These are phyloP conservation scores for Heliconius ethilla DNA, from an alignment of 2,888 invertebrate genomes.

Conservation along the genomic window DNA sequence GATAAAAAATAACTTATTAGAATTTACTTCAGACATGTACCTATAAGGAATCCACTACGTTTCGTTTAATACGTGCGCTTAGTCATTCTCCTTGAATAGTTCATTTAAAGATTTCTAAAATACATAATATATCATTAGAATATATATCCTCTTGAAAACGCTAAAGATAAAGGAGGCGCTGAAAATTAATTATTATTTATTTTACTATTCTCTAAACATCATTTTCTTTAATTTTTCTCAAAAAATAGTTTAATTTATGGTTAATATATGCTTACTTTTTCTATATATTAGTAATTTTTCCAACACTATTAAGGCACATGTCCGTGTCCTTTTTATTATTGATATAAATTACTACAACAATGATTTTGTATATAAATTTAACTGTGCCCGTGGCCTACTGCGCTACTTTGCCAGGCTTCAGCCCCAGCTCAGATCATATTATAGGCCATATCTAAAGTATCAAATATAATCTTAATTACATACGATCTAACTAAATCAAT, in stretches of 20 bases:
- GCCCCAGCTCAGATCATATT: constrained; percentile 43
- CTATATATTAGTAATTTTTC: not conserved
- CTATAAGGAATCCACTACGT: not conserved
- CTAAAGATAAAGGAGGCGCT: not conserved
- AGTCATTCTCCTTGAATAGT: constrained; percentile 21
- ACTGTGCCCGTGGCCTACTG: constrained; percentile 46
- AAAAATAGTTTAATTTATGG: not conserved
- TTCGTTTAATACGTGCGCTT: constrained; percentile 9
- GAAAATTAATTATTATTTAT: not conserved
- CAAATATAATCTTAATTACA: constrained; percentile 13
- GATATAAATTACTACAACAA: not conserved
- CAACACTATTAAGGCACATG: not conserved
- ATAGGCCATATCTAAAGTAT: constrained; percentile 40
- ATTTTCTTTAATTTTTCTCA: not conserved
- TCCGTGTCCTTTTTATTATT: not conserved
- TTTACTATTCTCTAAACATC: not conserved
- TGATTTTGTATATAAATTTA: not conserved
- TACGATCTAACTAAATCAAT: not conserved
- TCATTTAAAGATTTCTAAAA: constrained; percentile 16
- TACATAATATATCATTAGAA: not conserved
- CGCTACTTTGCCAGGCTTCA: constrained; percentile 41
- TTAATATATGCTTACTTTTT: not conserved
- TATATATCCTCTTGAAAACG: not conserved
- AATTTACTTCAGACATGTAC: not conserved
- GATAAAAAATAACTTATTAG: not conserved